A percentile compares a stretch with the other conserved stretches of the same genome.
Evolutionary conservation across 2,113 vertebrate species (phyloP).

Genomic region (Pluvialis apricaria): DNA sequence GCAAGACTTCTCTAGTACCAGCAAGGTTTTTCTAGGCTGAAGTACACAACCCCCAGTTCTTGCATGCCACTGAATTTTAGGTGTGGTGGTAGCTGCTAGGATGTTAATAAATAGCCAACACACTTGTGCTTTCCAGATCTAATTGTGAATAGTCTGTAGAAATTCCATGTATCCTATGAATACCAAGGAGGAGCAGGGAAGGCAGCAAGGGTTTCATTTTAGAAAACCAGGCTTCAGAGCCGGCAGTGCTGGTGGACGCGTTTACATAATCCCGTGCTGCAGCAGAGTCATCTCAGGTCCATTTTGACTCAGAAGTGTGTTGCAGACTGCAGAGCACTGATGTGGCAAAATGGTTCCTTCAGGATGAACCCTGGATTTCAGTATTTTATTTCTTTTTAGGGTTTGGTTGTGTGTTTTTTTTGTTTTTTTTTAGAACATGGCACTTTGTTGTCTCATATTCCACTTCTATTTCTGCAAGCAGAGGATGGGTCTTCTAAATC

Average conservation of each 20-base stretch:
- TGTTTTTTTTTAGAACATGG: neutral
- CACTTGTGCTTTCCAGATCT: neutral
- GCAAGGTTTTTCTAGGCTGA: neutral
- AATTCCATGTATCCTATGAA: neutral
- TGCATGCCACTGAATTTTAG: neutral
- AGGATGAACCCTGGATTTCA: neutral
- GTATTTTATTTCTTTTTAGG: neutral
- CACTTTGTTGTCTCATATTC: neutral
- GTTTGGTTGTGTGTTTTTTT: no score
- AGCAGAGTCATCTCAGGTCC: neutral
- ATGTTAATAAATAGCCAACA: neutral
- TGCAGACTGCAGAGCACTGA: neutral
- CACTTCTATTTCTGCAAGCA: neutral
- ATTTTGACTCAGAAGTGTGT: fast-evolving
- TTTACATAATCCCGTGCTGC: neutral
- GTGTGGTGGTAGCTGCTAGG: neutral
- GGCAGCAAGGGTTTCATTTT: neutral
- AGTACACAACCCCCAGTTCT: neutral
- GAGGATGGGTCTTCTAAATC: neutral
- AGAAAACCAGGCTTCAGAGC: neutral
- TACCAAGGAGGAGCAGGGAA: neutral
- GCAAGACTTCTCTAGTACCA: neutral
- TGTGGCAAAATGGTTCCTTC: neutral
- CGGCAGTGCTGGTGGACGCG: fast-evolving
- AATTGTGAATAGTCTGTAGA: neutral